phyloP scores from a whole-genome alignment of 1,140 invertebrate species.

The Brachionus koreanus region DNA sequence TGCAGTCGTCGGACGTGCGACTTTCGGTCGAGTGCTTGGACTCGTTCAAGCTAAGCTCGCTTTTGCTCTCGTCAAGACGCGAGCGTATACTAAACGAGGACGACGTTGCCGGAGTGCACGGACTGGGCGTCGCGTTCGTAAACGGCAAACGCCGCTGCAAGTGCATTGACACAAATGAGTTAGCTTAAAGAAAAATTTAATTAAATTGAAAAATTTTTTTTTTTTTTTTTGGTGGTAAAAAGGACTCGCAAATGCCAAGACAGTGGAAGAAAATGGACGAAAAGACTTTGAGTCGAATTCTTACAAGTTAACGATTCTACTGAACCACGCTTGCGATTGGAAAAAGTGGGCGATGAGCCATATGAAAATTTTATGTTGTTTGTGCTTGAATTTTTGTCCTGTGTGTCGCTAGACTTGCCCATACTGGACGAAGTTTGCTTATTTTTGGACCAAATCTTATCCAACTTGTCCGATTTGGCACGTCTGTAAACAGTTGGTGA shows the following conservation, averaged over 20 bases:
- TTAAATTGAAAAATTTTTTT: slow-evolving; percentile 19
- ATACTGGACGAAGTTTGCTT: background rate
- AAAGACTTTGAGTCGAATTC: background rate
- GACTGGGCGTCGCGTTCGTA: background rate
- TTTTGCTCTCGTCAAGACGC: background rate
- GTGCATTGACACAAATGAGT: slow-evolving; percentile 15
- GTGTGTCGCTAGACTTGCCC: background rate
- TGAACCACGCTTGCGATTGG: slow-evolving; percentile 1
- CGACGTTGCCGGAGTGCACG: background rate
- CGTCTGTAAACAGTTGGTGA: background rate
- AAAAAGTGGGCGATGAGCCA: slow-evolving; percentile 18
- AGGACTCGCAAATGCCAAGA: background rate
- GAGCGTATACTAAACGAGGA: background rate
- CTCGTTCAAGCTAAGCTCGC: background rate
- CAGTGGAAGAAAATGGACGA: too few relatives aligned
- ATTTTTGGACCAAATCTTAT: slow-evolving; percentile 9
- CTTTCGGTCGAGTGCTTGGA: slow-evolving; percentile 9
- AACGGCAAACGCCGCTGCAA: slow-evolving; percentile 22
- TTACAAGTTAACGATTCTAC: slow-evolving; percentile 43
- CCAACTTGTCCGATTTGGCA: slow-evolving; percentile 12
- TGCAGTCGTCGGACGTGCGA: background rate
- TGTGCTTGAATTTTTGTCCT: background rate
- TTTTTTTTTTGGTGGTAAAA: background rate
- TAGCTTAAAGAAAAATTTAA: slow-evolving; percentile 3
- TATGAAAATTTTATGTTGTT: background rate